Base-by-base conservation (phyloP, 2,797 vertebrate species). In the Podarcis siculus region DNA sequence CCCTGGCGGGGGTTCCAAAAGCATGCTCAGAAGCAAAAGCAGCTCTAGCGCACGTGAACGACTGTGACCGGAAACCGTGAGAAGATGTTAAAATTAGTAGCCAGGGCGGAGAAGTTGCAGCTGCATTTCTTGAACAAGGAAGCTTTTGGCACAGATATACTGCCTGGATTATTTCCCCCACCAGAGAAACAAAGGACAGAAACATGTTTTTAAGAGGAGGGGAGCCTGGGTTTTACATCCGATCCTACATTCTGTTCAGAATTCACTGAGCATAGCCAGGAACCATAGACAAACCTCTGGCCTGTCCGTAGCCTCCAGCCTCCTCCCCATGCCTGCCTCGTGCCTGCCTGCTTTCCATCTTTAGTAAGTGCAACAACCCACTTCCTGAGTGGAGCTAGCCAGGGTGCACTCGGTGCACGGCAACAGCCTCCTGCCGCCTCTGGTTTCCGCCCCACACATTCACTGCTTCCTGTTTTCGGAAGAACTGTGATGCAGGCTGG, bases 381-480 rank as follows among this genome's bases (percentile, higher is more conserved):
- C 85, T 91, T 89, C 87, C 87, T 87, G 82, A 79, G 66, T 8
- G 19, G n/a, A 72, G 25, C 13, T 19, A 37, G 69, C 42, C 67
- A 21, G 35, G 4, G 30, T 64, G 25, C 71, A 19, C 32, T 86
- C 39, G 6, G 49, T 75, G 39, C 69, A 45, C 10, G 49, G 77
- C 78, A 66, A 27, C 39, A n/a, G 83, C 7, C 66, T 45, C 61
- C 37, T 19, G 85, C 80, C 67, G 3, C 35, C n/a, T 39, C 35
- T 45, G 42, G n/a, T 66, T 82, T 82, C 77, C 58, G 55, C 39
- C n/a, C 21, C 37, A 42, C 73, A 45, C 61, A 2, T 19, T 30
- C 15, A 42, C 78, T 30, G 32, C 75, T 76, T 72, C 80, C 79
- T 91, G 90, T 91, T 94, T 94, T 94, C 91, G 92, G 94, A 90